Conservation (phyloP, 2,797 vertebrate genomes). For the Telmatherina bonti region DNA sequence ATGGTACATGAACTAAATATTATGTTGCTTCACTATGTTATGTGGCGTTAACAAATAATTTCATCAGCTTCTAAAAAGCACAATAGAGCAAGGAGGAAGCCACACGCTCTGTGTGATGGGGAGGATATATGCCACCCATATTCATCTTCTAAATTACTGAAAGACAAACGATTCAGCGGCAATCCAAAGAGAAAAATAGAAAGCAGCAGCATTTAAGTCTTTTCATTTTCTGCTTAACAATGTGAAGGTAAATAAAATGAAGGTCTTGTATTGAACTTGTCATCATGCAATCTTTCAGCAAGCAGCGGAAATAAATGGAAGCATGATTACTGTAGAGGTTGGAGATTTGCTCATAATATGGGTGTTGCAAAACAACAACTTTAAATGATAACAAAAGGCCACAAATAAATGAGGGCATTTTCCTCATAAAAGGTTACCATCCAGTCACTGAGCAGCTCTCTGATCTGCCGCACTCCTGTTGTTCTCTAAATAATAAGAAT, state of each 20-base stretch:
- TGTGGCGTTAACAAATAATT: not conserved
- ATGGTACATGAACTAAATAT: not conserved
- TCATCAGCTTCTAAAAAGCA: not conserved
- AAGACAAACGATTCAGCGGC: slow-evolving; percentile 16
- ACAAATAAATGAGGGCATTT: slow-evolving; percentile 42
- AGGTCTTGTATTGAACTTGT: not conserved
- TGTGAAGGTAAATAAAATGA: not conserved
- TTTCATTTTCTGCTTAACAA: slow-evolving; percentile 22
- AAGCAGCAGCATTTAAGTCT: not conserved
- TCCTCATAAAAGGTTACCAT: slow-evolving; percentile 38
- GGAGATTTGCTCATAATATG: slow-evolving; percentile 33
- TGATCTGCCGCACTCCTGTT: slow-evolving; percentile 32
- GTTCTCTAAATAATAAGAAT: slow-evolving; percentile 38
- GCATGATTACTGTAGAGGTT: slow-evolving; percentile 25
- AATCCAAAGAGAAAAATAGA: slow-evolving; percentile 1
- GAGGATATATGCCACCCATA: slow-evolving; percentile 7
- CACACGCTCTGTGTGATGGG: slow-evolving; percentile 3
- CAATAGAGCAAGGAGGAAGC: slow-evolving; percentile 9
- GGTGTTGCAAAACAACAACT: slow-evolving; percentile 36
- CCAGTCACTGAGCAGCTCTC: slow-evolving; percentile 16
- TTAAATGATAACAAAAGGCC: slow-evolving; percentile 40
- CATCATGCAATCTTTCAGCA: slow-evolving; percentile 1
- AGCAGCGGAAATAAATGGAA: slow-evolving; percentile 22
- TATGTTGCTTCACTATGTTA: not conserved
- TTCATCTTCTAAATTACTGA: slow-evolving; percentile 5